Conservation (phyloP, 2,888 invertebrate genomes). For the Sarcophaga caerulescens region DNA sequence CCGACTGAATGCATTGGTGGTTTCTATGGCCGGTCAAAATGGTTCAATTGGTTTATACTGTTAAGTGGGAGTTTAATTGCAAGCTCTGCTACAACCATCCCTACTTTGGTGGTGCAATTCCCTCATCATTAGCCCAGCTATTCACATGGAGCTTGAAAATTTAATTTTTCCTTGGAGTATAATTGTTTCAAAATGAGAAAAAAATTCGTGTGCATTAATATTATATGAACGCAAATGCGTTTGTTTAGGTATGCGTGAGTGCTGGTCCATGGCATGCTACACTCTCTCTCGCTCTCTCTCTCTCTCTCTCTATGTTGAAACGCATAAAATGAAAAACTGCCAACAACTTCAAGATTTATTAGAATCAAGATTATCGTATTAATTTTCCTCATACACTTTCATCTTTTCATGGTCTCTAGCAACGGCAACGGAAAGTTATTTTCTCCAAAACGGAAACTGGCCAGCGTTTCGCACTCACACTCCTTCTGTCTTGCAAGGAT, state of each 20-base stretch:
- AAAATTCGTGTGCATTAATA: neutral
- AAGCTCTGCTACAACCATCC: slow-evolving; percentile 9
- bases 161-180: slow-evolving; percentile 25
- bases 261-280: no score
- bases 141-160: neutral
- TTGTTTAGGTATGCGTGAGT: neutral
- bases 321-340: slow-evolving; percentile 75
- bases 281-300: neutral
- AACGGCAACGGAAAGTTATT: neutral
- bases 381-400: slow-evolving; percentile 71
- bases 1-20: slow-evolving; percentile 19
- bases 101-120: neutral
- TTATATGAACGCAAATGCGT: neutral
- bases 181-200: slow-evolving; percentile 7
- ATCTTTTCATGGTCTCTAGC: neutral
- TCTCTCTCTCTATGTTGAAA: slow-evolving; percentile 18
- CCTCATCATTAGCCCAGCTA: neutral
- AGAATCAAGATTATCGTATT: slow-evolving; percentile 80
- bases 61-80: slow-evolving; percentile 52
- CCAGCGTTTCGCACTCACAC: neutral
- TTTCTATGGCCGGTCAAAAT: slow-evolving; percentile 29
- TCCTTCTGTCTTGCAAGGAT: neutral
- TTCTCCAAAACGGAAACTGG: neutral
- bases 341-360: slow-evolving; percentile 80
- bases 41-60: slow-evolving; percentile 49